Percentiles rank a stretch among this genome's conserved stretches.
These are phyloP conservation scores for Epinephelus coioides DNA, from an alignment of 2,797 vertebrate genomes.

Conservation along the genomic window DNA sequence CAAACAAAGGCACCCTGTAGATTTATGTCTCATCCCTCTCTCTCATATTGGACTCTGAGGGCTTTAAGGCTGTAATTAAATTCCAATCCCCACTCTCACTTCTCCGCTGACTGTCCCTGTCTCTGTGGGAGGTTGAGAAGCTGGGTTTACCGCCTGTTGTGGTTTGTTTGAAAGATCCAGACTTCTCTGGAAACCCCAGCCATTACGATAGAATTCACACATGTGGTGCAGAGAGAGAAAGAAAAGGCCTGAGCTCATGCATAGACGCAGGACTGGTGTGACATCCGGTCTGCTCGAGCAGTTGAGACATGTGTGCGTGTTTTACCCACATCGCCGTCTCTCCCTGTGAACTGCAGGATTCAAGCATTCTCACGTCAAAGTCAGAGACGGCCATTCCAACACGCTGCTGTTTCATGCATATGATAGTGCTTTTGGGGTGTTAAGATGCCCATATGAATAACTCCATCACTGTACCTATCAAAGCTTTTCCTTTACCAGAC, in stretches of 20 bases:
- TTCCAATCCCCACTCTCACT: conserved; percentile 86
- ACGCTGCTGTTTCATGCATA: conserved; percentile 58
- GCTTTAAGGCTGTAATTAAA: conserved; percentile 87
- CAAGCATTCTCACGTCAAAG: conserved; percentile 66
- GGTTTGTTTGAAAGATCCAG: conserved; percentile 85
- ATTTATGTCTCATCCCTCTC: conserved; percentile 84
- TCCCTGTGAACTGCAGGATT: conserved; percentile 66
- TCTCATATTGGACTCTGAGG: conserved; percentile 85
- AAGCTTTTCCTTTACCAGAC: conserved; percentile 65
- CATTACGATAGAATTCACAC: conserved; percentile 83
- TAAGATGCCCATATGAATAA: conserved; percentile 71
- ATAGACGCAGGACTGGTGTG: conserved; percentile 63
- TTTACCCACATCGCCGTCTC: conserved; percentile 56
- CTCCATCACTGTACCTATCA: conserved; percentile 74
- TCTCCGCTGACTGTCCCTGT: conserved; percentile 80
- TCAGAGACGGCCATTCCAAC: conserved; percentile 60
- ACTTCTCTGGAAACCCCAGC: conserved; percentile 79
- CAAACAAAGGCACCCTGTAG: conserved; percentile 85
- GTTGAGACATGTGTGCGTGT: conserved; percentile 68
- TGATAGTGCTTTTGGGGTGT: conserved; percentile 58
- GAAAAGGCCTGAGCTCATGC: conserved; percentile 58
- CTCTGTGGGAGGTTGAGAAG: conserved; percentile 86
- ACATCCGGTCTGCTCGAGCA: conserved; percentile 70
- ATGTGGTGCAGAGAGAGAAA: conserved; percentile 75
- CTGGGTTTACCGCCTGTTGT: conserved; percentile 85